A percentile compares a stretch with the other conserved stretches of the same genome.
phyloP scores from a whole-genome alignment of 2,888 invertebrate species.

The Anarsia innoxiella region DNA sequence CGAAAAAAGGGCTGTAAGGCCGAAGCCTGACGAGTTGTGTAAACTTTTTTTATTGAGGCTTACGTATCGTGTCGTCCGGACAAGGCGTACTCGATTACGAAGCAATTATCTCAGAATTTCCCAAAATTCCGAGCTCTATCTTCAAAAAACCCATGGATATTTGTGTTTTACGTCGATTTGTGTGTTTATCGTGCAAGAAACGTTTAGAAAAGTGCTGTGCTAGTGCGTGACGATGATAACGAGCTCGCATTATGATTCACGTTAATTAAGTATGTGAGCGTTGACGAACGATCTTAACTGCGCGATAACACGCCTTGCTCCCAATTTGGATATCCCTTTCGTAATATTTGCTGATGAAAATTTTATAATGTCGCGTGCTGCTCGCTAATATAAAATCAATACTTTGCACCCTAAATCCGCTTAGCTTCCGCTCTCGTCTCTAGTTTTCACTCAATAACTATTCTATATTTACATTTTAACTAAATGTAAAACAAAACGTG shows the following conservation, averaged over 20 bases:
- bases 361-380: constrained; percentile 25
- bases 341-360: too few relatives aligned
- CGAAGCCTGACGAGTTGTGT: constrained; percentile 45
- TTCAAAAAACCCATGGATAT: too few relatives aligned
- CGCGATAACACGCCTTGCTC: constrained; percentile 58
- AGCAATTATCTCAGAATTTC: constrained; percentile 36
- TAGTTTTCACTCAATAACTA: neutral
- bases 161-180: too few relatives aligned
- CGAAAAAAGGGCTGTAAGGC: constrained; percentile 28
- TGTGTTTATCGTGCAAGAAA: too few relatives aligned
- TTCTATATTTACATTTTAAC: neutral
- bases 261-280: constrained; percentile 63
- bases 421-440: constrained; percentile 6
- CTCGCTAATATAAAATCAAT: constrained; percentile 60
- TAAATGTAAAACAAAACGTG: neutral
- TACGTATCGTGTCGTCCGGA: constrained; percentile 54
- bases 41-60: constrained; percentile 62
- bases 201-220: too few relatives aligned
- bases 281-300: constrained; percentile 66
- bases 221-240: constrained; percentile 40
- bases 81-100: constrained; percentile 35
- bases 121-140: too few relatives aligned
- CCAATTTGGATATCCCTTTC: too few relatives aligned
- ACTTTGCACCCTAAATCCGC: constrained; percentile 26
- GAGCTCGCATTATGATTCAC: constrained; percentile 56